A percentile compares a stretch with the other conserved stretches of the same genome.
Evolutionary conservation across 2,113 vertebrate genomes (phyloP).

Genomic region (Rhinichthys klamathensis): DNA sequence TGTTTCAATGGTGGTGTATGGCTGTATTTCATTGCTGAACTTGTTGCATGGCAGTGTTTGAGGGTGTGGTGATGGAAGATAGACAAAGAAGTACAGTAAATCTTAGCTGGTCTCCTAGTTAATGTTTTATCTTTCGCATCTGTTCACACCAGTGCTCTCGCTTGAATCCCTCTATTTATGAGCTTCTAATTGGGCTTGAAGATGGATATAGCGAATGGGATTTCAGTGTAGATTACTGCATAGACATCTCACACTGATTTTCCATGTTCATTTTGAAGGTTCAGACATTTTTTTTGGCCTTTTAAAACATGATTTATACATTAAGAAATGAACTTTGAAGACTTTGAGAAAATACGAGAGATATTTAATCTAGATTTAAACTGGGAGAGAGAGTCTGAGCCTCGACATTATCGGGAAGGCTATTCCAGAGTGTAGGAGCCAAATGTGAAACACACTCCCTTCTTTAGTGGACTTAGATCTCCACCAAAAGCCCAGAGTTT

Average conservation of each 20-base stretch:
- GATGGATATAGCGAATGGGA: neutral
- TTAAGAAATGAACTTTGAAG: neutral
- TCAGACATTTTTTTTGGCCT: neutral
- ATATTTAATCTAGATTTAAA: neutral
- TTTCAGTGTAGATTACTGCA: neutral
- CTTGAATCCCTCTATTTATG: slow-evolving; percentile 8
- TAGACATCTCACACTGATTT: neutral
- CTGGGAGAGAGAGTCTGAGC: too few species aligned
- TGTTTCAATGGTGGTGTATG: slow-evolving; percentile 9
- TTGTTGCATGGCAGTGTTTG: slow-evolving; percentile 41
- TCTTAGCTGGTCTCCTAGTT: neutral
- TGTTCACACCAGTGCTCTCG: neutral
- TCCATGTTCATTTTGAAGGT: neutral
- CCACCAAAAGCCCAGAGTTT: too few species aligned
- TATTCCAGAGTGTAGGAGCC: too few species aligned
- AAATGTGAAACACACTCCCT: too few species aligned
- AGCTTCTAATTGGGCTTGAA: slow-evolving; percentile 1
- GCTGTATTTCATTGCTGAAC: slow-evolving; percentile 11
- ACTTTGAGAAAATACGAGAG: neutral
- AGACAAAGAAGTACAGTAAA: slow-evolving; percentile 19
- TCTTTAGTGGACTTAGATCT: too few species aligned
- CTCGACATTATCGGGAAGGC: too few species aligned
- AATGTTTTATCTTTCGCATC: neutral
- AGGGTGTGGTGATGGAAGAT: slow-evolving; percentile 22
- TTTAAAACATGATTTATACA: neutral